These are phyloP conservation scores for Gonioctena quinquepunctata DNA, from an alignment of 1,140 invertebrate genomes.

Conservation along the genomic window DNA sequence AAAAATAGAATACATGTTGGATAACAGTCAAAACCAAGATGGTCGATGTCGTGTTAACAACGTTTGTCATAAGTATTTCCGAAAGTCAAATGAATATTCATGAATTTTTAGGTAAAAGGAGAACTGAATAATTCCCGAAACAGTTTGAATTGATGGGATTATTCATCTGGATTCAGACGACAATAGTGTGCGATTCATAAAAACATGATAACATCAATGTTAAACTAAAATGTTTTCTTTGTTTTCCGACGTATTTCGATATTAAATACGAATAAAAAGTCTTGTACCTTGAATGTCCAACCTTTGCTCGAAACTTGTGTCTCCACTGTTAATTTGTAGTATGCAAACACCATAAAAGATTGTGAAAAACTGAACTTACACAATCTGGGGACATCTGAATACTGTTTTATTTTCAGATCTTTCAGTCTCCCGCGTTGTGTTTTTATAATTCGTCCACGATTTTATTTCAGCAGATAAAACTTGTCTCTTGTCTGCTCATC, in stretches of 20 bases:
- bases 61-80: constrained; percentile 36
- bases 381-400: constrained; percentile 53
- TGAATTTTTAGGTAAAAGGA: too few relatives aligned
- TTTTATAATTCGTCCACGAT: constrained; percentile 41
- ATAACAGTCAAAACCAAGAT: constrained; percentile 54
- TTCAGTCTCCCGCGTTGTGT: constrained; percentile 50
- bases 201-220: constrained; percentile 27
- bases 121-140: too few relatives aligned
- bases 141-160: too few relatives aligned
- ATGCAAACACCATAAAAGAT: constrained; percentile 46
- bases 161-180: too few relatives aligned
- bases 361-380: constrained; percentile 47
- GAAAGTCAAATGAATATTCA: too few relatives aligned
- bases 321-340: constrained; percentile 4
- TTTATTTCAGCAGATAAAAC: constrained; percentile 5
- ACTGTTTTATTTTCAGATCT: constrained; percentile 56
- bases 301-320: background rate
- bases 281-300: background rate
- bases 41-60: constrained; percentile 40
- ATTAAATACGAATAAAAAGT: background rate
- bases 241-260: background rate
- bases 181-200: constrained; percentile 31
- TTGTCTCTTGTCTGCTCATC: too few relatives aligned
- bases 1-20: constrained; percentile 54
- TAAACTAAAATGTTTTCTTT: background rate